Percentiles rank a stretch among this genome's conserved stretches.
phyloP scores from a whole-genome alignment of 2,888 invertebrate genomes.

The Protonemura montana region DNA sequence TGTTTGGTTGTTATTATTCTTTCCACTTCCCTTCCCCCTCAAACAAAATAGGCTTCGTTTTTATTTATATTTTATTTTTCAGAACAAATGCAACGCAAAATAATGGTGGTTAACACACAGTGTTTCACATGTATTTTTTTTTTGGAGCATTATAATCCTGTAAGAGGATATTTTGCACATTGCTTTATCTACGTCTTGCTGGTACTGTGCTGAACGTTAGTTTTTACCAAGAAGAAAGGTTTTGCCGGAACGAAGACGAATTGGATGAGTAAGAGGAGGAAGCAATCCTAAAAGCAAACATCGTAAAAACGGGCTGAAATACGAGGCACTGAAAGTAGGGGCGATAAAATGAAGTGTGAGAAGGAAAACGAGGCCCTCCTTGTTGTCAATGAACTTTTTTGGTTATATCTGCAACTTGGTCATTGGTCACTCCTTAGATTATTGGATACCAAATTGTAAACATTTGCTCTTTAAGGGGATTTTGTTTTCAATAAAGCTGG shows the following conservation, averaged over 20 bases:
- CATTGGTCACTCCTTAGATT: neutral
- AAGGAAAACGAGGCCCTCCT: conserved; percentile 2
- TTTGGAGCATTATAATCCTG: neutral
- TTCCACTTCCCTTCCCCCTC: neutral
- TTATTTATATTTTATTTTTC: neutral
- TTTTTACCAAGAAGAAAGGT: conserved; percentile 26
- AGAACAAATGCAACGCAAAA: neutral
- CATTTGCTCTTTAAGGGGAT: neutral
- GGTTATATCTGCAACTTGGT: neutral
- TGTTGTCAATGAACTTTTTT: conserved; percentile 26
- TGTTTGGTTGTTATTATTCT: neutral
- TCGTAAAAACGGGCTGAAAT: conserved; percentile 37
- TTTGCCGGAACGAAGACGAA: conserved; percentile 25
- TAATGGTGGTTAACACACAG: neutral
- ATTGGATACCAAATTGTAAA: neutral
- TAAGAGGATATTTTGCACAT: conserved; percentile 12
- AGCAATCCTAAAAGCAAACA: conserved; percentile 37
- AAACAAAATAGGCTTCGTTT: neutral
- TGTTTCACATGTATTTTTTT: conserved; percentile 13
- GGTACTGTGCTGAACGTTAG: neutral
- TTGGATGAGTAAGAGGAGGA: conserved; percentile 28
- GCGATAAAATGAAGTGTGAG: conserved; percentile 20
- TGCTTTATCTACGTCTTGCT: conserved; percentile 7
- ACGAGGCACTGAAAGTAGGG: conserved; percentile 31
- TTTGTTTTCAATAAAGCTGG: too few species aligned